A percentile compares a stretch with the other conserved stretches of the same genome.
Evolutionary conservation across 2,113 vertebrate genomes (phyloP).

Genomic region (Aix galericulata): DNA sequence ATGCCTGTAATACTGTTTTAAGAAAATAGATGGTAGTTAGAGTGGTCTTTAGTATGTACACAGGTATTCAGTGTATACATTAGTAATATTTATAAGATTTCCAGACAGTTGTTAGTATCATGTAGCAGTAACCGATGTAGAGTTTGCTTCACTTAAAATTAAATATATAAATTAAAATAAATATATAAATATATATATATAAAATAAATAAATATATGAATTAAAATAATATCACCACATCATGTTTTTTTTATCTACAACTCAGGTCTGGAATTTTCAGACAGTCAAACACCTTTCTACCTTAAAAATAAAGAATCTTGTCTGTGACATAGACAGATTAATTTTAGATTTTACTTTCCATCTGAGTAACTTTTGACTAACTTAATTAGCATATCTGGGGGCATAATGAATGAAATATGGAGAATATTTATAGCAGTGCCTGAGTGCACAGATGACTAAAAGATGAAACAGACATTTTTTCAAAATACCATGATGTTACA

Average conservation of each 20-base stretch:
- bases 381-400: not conserved
- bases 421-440: not conserved
- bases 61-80: not conserved
- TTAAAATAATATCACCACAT: not conserved
- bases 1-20: not conserved
- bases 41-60: not conserved
- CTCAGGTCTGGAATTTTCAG: not conserved
- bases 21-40: not conserved
- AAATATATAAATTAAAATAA: no score
- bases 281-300: not conserved
- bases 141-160: not conserved
- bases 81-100: not conserved
- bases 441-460: not conserved
- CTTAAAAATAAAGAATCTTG: not conserved
- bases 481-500: not conserved
- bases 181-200: no score
- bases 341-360: not conserved
- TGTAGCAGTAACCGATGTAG: not conserved
- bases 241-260: not conserved
- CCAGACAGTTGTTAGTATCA: not conserved
- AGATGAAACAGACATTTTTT: not conserved
- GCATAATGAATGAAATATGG: not conserved
- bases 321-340: not conserved
- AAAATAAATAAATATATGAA: no score
- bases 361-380: not conserved